phyloP scores from a whole-genome alignment of 1,140 invertebrate genomes.

The Cyphomyrmex costatus region DNA sequence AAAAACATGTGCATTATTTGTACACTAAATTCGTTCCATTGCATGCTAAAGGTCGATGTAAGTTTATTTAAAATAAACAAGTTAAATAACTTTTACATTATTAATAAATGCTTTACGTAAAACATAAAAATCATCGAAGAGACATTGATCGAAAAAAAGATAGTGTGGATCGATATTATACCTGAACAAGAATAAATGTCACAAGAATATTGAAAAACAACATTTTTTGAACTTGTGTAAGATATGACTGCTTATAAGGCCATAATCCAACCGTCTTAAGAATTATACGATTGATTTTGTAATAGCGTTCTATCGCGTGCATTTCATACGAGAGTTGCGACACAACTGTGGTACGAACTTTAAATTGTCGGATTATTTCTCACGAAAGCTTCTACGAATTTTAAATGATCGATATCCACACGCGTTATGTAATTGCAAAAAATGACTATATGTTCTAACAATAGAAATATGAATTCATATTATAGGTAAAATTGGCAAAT shows the following conservation, averaged over 20 bases:
- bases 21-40: not conserved
- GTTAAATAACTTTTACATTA: not conserved
- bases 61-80: slow-evolving; percentile 4
- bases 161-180: not conserved
- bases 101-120: not conserved
- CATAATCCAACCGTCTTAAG: slow-evolving; percentile 36
- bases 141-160: too few relatives aligned
- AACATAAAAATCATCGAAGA: not conserved
- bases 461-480: not conserved
- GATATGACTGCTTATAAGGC: slow-evolving; percentile 36
- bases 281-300: slow-evolving; percentile 39
- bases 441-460: slow-evolving; percentile 9
- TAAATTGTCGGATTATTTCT: not conserved
- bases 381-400: slow-evolving; percentile 12
- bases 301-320: slow-evolving; percentile 23
- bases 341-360: not conserved
- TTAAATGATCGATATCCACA: not conserved
- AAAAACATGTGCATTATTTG: too few relatives aligned
- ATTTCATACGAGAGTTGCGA: slow-evolving; percentile 10
- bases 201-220: slow-evolving; percentile 19
- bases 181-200: slow-evolving; percentile 31
- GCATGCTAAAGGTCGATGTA: not conserved
- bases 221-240: not conserved
- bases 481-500: not conserved
- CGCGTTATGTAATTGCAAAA: not conserved